phyloP scores from a whole-genome alignment of 1,140 invertebrate genomes.

The Penaeus chinensis region DNA sequence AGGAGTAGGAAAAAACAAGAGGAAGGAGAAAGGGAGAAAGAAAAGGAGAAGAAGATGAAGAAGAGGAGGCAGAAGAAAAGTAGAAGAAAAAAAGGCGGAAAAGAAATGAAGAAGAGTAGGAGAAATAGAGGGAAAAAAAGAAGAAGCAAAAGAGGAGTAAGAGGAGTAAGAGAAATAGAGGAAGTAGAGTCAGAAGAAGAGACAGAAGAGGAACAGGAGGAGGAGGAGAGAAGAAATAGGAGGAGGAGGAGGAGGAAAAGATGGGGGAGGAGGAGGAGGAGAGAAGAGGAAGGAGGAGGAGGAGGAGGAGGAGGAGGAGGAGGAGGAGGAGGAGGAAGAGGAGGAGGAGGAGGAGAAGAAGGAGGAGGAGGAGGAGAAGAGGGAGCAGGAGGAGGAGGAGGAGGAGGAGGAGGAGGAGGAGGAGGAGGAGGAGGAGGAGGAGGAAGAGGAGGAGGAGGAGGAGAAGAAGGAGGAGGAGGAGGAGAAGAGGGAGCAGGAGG shows the following conservation, averaged over 20 bases:
- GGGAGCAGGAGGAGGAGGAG: background rate
- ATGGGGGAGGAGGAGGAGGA: background rate
- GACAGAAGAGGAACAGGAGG: conserved; percentile 15
- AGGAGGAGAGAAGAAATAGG: conserved; percentile 20
- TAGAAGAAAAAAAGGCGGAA: conserved; percentile 18
- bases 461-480: no score
- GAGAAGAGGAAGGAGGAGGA: background rate
- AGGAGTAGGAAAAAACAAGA: background rate
- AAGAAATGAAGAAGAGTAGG: conserved; percentile 21
- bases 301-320: background rate
- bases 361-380: background rate
- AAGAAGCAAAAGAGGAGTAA: no score
- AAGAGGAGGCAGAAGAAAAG: conserved; percentile 31
- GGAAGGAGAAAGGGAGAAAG: background rate
- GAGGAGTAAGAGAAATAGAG: background rate
- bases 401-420: no score
- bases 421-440: no score
- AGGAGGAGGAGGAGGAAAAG: background rate
- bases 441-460: no score
- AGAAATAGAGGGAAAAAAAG: background rate
- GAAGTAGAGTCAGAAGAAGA: conserved; percentile 4
- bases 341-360: conserved; percentile 20
- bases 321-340: background rate
- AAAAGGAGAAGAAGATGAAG: conserved; percentile 1
- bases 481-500: no score